Evolutionary conservation across 2,113 vertebrate species (phyloP).

Genomic region (Aptenodytes forsteri): DNA sequence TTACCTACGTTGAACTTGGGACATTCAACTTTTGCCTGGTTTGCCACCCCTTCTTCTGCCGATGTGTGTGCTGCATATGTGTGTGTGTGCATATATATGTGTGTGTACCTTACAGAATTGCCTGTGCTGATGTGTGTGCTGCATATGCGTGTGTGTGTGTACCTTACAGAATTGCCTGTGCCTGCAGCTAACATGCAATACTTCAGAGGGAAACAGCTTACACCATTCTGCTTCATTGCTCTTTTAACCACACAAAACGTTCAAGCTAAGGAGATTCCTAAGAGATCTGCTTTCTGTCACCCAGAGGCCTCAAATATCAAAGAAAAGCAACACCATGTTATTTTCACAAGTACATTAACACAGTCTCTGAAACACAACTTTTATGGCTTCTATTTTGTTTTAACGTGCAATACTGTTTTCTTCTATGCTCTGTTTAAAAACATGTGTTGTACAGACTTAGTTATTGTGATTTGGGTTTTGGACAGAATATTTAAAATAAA

Average conservation of each 20-base stretch:
- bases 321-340: not conserved
- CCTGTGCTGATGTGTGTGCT: too few relatives aligned
- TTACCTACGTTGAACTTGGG: not conserved
- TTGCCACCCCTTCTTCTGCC: not conserved
- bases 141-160: rapidly evolving
- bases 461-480: not conserved
- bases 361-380: not conserved
- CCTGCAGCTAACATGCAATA: not conserved
- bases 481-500: not conserved
- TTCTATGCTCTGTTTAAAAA: not conserved
- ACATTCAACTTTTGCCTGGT: not conserved
- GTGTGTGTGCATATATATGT: rapidly evolving
- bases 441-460: not conserved
- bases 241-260: not conserved
- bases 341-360: not conserved
- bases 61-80: too few relatives aligned
- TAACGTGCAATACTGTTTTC: not conserved
- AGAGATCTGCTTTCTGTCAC: conserved; percentile 32
- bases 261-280: not conserved
- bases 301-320: conserved; percentile 9
- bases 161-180: not conserved
- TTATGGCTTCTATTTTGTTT: not conserved
- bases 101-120: not conserved
- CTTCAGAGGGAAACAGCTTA: not conserved
- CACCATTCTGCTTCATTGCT: not conserved